phyloP scores from a whole-genome alignment of 2,888 invertebrate genomes.

The Hypsopygia costalis region DNA sequence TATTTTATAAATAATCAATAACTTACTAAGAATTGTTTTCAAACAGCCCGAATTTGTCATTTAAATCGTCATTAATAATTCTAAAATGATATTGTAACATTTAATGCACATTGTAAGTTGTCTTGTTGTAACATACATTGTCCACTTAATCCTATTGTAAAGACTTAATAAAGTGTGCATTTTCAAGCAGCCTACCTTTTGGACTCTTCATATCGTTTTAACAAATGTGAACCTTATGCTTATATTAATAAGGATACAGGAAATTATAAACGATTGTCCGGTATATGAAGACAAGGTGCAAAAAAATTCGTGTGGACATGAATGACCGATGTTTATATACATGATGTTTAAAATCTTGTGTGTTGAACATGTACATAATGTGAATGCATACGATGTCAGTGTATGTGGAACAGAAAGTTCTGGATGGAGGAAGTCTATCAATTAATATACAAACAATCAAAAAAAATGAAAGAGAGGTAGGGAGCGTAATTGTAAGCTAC shows the following conservation, averaged over 20 bases:
- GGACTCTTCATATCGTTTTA: conserved; percentile 3
- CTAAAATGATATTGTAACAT: conserved; percentile 26
- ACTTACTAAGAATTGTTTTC: no score
- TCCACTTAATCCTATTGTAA: conserved; percentile 52
- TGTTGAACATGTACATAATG: no score
- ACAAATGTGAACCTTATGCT: conserved; percentile 7
- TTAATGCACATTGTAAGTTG: conserved; percentile 42
- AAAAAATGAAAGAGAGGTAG: no score
- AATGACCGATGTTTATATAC: conserved; percentile 57
- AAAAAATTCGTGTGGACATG: conserved; percentile 53
- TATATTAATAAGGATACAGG: not conserved
- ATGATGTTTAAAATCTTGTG: conserved; percentile 32
- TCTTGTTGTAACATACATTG: no score
- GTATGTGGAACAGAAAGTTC: no score
- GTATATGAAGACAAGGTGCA: conserved; percentile 47
- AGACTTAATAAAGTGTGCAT: conserved; percentile 47
- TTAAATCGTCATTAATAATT: conserved; percentile 30
- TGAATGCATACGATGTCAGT: no score
- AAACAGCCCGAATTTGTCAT: no score
- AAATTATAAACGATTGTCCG: conserved; percentile 21
- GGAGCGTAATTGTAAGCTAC: no score
- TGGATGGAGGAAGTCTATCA: no score
- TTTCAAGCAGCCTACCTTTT: conserved; percentile 45
- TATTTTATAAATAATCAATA: no score
- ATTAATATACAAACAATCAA: no score